These are phyloP conservation scores for Amblyopsis rosae DNA, from an alignment of 2,113 vertebrate genomes.

Conservation along the genomic window DNA sequence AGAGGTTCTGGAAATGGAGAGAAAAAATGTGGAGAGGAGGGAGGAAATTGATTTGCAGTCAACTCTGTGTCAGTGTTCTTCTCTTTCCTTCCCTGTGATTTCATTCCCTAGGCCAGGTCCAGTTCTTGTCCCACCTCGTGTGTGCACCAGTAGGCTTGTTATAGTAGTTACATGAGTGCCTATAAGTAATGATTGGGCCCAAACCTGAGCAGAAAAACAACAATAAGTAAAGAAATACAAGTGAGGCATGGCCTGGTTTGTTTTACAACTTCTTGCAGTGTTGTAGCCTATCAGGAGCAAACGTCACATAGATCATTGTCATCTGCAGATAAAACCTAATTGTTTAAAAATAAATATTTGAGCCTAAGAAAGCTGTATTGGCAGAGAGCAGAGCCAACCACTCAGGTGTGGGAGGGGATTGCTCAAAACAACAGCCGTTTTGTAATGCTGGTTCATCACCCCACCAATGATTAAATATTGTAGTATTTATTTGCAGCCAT, in stretches of 20 bases:
- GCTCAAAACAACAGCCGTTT: no score
- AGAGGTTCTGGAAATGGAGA: constrained; percentile 50
- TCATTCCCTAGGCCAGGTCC: constrained; percentile 69
- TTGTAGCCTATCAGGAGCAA: constrained; percentile 23
- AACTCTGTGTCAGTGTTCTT: constrained; percentile 71
- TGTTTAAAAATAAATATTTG: no score
- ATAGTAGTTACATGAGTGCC: constrained; percentile 68
- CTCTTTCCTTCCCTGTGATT: constrained; percentile 64
- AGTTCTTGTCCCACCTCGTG: constrained; percentile 69
- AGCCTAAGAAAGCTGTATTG: no score
- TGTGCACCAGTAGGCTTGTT: constrained; percentile 71
- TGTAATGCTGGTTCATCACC: neutral
- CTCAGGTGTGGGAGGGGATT: no score
- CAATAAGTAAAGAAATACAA: constrained; percentile 68
- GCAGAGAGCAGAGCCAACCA: no score
- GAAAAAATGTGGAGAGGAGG: constrained; percentile 56
- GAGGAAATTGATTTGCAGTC: constrained; percentile 52
- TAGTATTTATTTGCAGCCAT: neutral
- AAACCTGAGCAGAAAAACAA: constrained; percentile 59
- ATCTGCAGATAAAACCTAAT: constrained; percentile 33
- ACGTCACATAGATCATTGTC: constrained; percentile 40
- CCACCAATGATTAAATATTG: neutral
- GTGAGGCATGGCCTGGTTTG: constrained; percentile 66
- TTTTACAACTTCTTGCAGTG: constrained; percentile 56
- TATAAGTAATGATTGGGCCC: constrained; percentile 66